These are phyloP conservation scores for Menidia menidia DNA, from an alignment of 2,797 vertebrate species.

Conservation along the genomic window DNA sequence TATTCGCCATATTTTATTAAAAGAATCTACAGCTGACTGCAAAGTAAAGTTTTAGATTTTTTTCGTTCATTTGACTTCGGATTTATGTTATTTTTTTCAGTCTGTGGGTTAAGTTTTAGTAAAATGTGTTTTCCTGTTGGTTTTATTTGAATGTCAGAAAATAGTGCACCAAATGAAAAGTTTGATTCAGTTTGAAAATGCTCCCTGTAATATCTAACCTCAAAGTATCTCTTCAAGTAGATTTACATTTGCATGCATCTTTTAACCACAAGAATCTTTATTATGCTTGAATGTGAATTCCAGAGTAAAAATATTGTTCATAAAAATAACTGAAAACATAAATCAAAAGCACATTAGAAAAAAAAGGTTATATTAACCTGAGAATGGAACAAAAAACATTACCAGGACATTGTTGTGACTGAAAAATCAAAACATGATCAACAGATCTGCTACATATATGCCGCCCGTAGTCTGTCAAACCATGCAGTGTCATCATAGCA, in stretches of 20 bases:
- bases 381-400: conserved; percentile 78
- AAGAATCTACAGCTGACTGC: neutral
- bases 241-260: neutral
- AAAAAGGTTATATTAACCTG: conserved; percentile 78
- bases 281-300: conserved; percentile 78
- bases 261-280: conserved; percentile 78
- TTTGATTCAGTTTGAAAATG: too few species aligned
- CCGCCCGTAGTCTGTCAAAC: conserved; percentile 69
- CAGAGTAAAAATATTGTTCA: conserved; percentile 79
- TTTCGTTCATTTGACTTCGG: neutral
- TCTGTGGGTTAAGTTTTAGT: too few species aligned
- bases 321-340: conserved; percentile 75
- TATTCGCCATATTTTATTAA: too few species aligned
- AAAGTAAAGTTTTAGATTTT: neutral
- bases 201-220: neutral
- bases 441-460: conserved; percentile 80
- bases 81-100: neutral
- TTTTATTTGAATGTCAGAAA: too few species aligned
- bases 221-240: neutral
- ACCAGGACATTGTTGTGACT: conserved; percentile 67
- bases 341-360: conserved; percentile 77
- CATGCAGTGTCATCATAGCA: conserved; percentile 71
- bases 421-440: conserved; percentile 72
- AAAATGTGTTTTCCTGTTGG: too few species aligned
- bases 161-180: too few species aligned